phyloP scores from a whole-genome alignment of 1,140 invertebrate genomes.

The Calephelis virginiensis region DNA sequence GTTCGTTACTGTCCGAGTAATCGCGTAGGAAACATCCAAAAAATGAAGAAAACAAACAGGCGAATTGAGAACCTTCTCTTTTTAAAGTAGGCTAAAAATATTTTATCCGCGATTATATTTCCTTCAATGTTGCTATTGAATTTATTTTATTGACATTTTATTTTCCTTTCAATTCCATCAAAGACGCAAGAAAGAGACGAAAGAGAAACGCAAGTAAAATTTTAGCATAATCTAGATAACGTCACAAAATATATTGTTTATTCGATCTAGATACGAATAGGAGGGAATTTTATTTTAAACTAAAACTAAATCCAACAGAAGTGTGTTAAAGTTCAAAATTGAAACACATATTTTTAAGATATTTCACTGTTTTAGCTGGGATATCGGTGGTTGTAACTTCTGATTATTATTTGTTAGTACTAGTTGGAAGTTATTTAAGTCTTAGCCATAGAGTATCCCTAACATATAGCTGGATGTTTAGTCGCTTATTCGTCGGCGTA shows the following conservation, averaged over 20 bases:
- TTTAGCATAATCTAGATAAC: slow-evolving; percentile 12
- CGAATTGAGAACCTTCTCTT: too few species aligned
- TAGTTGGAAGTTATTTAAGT: not conserved
- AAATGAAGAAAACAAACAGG: too few species aligned
- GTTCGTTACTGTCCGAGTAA: too few species aligned
- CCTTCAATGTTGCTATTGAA: not conserved
- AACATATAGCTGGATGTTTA: too few species aligned
- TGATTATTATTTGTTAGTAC: too few species aligned
- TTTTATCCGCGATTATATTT: too few species aligned
- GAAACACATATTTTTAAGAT: not conserved
- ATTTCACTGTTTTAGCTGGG: not conserved
- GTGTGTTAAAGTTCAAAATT: not conserved
- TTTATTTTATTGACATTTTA: slow-evolving; percentile 4
- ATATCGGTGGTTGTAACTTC: not conserved
- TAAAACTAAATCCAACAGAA: not conserved
- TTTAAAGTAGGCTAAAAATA: too few species aligned
- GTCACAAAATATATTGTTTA: slow-evolving; percentile 8
- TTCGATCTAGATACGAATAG: slow-evolving; percentile 6
- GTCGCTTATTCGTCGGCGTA: too few species aligned
- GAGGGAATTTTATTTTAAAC: not conserved
- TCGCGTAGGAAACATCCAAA: too few species aligned
- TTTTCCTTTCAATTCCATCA: not conserved
- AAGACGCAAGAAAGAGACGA: not conserved
- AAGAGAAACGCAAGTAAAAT: not conserved
- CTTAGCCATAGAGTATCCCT: not conserved